A percentile compares a stretch with the other conserved stretches of the same genome.
Evolutionary conservation across 2,888 invertebrate genomes (phyloP).

Genomic region (Cryptosula pallasiana): DNA sequence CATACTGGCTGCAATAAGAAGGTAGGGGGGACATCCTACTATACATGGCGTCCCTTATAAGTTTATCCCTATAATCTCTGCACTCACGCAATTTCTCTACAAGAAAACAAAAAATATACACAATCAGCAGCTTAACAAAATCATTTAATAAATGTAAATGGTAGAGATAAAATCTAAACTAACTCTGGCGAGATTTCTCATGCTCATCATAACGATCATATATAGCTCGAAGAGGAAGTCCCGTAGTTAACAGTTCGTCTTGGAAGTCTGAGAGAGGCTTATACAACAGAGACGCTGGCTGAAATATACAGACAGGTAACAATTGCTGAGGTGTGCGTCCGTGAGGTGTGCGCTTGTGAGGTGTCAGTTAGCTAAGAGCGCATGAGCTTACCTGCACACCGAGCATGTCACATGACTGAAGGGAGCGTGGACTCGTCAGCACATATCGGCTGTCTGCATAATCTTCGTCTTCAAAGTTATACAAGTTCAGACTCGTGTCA

Average conservation of each 20-base stretch:
- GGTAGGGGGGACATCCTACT: background rate
- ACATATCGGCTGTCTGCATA: constrained; percentile 57
- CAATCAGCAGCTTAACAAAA: too few relatives aligned
- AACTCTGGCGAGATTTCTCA: constrained; percentile 45
- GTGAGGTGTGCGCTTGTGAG: too few relatives aligned
- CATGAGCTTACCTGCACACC: constrained; percentile 53
- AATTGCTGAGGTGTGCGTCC: too few relatives aligned
- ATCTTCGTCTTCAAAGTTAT: constrained; percentile 56
- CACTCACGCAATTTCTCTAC: constrained; percentile 1
- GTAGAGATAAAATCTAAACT: constrained; percentile 25
- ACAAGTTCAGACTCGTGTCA: constrained; percentile 45
- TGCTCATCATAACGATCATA: constrained; percentile 47
- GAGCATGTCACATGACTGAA: constrained; percentile 57
- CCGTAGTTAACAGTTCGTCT: constrained; percentile 46
- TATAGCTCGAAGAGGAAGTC: constrained; percentile 42
- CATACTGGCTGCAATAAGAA: background rate
- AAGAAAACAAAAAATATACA: too few relatives aligned
- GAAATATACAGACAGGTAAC: constrained; percentile 26
- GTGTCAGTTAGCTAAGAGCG: too few relatives aligned
- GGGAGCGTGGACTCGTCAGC: constrained; percentile 58
- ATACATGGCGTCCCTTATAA: background rate
- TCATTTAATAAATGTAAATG: too few relatives aligned
- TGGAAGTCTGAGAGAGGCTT: constrained; percentile 48
- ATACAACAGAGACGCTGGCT: constrained; percentile 50
- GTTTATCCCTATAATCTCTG: constrained; percentile 2